phyloP scores from a whole-genome alignment of 2,113 vertebrate genomes.

The Salvelinus alpinus region DNA sequence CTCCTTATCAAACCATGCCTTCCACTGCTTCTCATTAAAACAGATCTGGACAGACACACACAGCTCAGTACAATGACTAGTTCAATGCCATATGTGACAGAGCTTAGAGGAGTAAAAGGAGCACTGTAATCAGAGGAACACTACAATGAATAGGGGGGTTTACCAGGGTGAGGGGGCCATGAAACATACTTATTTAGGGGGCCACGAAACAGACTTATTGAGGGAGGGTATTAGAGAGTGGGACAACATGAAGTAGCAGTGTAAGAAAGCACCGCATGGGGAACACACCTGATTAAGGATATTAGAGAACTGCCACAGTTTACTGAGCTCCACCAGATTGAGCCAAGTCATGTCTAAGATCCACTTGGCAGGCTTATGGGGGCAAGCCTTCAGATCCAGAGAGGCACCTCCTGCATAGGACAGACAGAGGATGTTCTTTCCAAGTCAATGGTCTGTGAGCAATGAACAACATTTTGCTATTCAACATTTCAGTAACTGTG shows the following conservation, averaged over 20 bases:
- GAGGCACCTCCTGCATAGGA: slow-evolving; percentile 86
- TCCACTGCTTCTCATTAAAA: slow-evolving; percentile 91
- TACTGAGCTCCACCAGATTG: slow-evolving; percentile 93
- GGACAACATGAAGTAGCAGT: not conserved
- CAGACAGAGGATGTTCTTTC: not conserved
- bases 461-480: too few species aligned
- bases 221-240: not conserved
- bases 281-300: slow-evolving; percentile 83
- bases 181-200: not conserved
- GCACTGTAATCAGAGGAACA: too few species aligned
- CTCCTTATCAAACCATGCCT: slow-evolving; percentile 93
- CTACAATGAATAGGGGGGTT: not conserved
- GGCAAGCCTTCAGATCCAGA: slow-evolving; percentile 90
- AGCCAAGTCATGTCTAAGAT: slow-evolving; percentile 97
- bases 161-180: too few species aligned
- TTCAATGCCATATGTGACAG: not conserved
- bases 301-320: slow-evolving; percentile 89
- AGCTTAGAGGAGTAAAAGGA: not conserved
- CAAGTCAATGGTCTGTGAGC: not conserved
- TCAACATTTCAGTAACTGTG: not conserved
- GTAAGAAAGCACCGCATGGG: not conserved
- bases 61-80: slow-evolving; percentile 1
- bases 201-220: not conserved
- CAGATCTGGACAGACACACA: slow-evolving; percentile 79
- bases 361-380: slow-evolving; percentile 92